Base-by-base conservation (phyloP, 2,797 vertebrate genomes). In the Arnoldichthys spilopterus region DNA sequence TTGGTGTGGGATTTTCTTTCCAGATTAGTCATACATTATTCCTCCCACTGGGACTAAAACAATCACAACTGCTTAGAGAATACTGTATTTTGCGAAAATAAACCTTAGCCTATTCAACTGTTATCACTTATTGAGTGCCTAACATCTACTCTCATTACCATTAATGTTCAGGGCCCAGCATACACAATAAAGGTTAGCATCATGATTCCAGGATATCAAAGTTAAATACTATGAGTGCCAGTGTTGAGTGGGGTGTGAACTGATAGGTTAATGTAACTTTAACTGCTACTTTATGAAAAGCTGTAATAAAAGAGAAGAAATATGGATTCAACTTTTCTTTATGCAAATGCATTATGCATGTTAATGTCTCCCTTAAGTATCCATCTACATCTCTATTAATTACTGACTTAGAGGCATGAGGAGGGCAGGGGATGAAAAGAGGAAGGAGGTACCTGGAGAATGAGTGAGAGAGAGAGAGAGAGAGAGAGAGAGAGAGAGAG, bases 361-460 rank as follows among this genome's bases (percentile, higher is more conserved):
- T 73, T 76, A 86, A 83, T 76, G 75, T 80, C 74, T 85, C 83
- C 73, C 77, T 76, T 68, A 82, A 86, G 83, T 74, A 77, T 66
- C 51, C 59, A 34, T 75, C 61, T 81, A 82, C 78, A 85, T 78
- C 82, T 85, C 82, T 84, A 85, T 85, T 85, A 86, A 86, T 85
- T 85, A 76, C 80, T 82, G 74, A 83, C 73, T 81, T 85, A 82
- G 77, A 67, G 76, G 58, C 63, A 15, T 77, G 63, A 82, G 70
- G 43, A 3, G 67, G 43, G 62, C 66, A 59, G 64, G 66, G 62
- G 69, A 74, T 63, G 24, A 43, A 72, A 40, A 28, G 54, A 53
- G 28, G 24, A 24, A 11, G 40, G 40, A 43, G 40, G 11, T 11
- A 4, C 1, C 5, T 43, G 11, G 40, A 74, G 26, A 74, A 56